Conservation (phyloP, 1,140 invertebrate genomes). For the Lepidurus couesii region DNA sequence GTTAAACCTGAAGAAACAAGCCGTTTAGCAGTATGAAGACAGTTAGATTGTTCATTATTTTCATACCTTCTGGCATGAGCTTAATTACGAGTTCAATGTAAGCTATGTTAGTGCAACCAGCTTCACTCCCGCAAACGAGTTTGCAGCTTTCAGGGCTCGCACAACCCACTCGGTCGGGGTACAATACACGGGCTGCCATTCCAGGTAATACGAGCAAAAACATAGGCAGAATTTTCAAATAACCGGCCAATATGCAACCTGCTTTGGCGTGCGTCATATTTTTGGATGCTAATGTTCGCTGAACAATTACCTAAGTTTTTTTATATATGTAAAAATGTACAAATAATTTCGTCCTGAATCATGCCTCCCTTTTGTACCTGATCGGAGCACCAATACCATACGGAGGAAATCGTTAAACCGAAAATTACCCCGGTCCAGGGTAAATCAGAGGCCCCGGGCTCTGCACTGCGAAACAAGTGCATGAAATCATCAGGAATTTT, state of each 20-base stretch:
- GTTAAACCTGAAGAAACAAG: conserved; percentile 35
- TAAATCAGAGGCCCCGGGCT: conserved; percentile 45
- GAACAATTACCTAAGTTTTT: conserved; percentile 52
- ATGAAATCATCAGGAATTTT: conserved; percentile 47
- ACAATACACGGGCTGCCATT: conserved; percentile 54
- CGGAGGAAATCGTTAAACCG: conserved; percentile 48
- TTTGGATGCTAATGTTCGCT: conserved; percentile 52
- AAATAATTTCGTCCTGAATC: background rate
- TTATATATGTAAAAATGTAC: background rate
- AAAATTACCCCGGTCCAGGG: conserved; percentile 52
- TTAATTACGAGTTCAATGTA: conserved; percentile 51
- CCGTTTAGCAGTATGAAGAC: background rate
- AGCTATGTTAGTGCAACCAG: conserved; percentile 53
- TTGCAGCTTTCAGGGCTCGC: conserved; percentile 47
- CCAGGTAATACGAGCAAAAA: conserved; percentile 55
- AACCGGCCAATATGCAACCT: conserved; percentile 51
- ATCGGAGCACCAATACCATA: conserved; percentile 56
- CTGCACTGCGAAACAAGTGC: conserved; percentile 48
- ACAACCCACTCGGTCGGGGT: conserved; percentile 48
- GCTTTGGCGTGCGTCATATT: conserved; percentile 53
- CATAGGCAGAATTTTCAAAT: conserved; percentile 53
- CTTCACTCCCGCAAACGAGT: conserved; percentile 46
- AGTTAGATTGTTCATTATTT: background rate
- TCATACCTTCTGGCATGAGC: conserved; percentile 48
- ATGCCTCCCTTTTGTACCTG: conserved; percentile 43